Percentiles rank a stretch among this genome's conserved stretches.
Evolutionary conservation across 2,797 vertebrate species (phyloP).

Genomic region (Phoebastria nigripes): DNA sequence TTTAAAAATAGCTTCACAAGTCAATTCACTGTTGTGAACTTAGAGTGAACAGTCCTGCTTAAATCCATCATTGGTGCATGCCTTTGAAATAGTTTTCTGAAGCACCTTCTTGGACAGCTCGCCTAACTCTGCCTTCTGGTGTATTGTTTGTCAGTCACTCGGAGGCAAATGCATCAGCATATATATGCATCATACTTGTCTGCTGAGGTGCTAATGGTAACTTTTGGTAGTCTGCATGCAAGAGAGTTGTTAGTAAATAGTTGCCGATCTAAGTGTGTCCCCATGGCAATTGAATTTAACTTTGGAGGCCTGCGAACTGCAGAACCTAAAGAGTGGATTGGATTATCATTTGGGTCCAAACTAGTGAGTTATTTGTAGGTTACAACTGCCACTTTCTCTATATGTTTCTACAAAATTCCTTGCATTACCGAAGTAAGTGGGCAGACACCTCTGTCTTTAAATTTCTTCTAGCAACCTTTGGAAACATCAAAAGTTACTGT

Average conservation of each 20-base stretch:
- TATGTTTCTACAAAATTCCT: not conserved
- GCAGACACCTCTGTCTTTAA: not conserved
- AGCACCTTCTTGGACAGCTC: not conserved
- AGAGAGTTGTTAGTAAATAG: not conserved
- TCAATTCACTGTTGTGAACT: not conserved
- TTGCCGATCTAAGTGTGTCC: not conserved
- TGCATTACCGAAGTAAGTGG: not conserved
- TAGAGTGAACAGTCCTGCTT: not conserved
- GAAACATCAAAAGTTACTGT: slow-evolving; percentile 97
- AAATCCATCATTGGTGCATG: fast-evolving
- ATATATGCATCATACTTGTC: not conserved
- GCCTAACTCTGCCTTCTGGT: not conserved
- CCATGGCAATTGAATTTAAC: not conserved
- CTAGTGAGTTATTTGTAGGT: not conserved
- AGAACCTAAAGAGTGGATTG: not conserved
- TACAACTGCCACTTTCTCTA: not conserved
- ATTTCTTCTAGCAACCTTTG: slow-evolving; percentile 88
- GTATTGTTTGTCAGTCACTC: not conserved
- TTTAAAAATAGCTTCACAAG: slow-evolving; percentile 2
- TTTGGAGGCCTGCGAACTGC: not conserved
- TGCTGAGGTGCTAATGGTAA: not conserved
- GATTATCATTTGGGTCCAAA: not conserved
- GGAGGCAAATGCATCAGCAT: not conserved
- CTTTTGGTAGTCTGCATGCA: not conserved
- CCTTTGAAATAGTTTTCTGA: not conserved